phyloP scores from a whole-genome alignment of 2,113 vertebrate genomes.

The Bubo scandiacus region DNA sequence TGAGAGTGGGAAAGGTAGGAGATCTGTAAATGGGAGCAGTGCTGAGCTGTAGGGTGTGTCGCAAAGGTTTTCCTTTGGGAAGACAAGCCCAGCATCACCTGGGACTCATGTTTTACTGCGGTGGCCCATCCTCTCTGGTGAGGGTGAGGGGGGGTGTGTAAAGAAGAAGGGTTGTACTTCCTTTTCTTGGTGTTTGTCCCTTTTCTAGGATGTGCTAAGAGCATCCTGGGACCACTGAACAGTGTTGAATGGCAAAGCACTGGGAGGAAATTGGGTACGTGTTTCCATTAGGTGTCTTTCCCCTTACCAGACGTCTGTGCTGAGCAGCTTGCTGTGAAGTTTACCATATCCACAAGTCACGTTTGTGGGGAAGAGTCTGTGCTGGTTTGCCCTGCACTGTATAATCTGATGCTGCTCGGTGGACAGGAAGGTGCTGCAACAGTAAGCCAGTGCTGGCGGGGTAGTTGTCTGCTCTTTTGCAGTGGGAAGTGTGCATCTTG shows the following conservation, averaged over 20 bases:
- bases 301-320: background rate
- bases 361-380: background rate
- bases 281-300: background rate
- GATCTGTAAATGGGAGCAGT: background rate
- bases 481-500: background rate
- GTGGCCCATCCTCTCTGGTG: background rate
- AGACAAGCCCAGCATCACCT: background rate
- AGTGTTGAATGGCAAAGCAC: background rate
- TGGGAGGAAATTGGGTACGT: background rate
- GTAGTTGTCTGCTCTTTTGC: background rate
- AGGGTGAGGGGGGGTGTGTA: background rate
- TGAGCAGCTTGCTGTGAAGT: background rate
- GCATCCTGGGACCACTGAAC: background rate
- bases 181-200: background rate
- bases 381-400: background rate
- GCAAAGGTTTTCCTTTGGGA: background rate
- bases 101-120: background rate
- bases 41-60: background rate
- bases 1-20: background rate
- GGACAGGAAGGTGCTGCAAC: background rate
- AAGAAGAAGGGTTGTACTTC: background rate
- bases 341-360: background rate
- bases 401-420: background rate
- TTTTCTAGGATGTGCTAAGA: background rate
- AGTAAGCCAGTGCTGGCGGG: background rate